These are phyloP conservation scores for Plectropomus leopardus DNA, from an alignment of 2,113 vertebrate species.

Conservation along the genomic window DNA sequence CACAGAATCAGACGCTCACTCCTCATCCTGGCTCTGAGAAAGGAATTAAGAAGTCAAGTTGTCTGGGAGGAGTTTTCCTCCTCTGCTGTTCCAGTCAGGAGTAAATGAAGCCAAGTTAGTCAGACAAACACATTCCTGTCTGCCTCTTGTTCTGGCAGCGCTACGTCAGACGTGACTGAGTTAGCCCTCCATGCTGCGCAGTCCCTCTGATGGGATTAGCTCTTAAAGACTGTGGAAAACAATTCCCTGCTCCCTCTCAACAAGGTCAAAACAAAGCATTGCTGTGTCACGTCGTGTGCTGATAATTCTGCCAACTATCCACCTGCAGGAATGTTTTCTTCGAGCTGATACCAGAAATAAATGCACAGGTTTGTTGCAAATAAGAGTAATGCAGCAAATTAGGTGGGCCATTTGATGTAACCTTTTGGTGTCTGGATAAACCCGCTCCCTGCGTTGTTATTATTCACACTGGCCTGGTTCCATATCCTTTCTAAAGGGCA, in stretches of 20 bases:
- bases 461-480: constrained; percentile 60
- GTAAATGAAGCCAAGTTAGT: constrained; percentile 62
- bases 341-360: constrained; percentile 35
- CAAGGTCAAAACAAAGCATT: constrained; percentile 72
- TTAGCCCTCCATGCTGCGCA: constrained; percentile 66
- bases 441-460: constrained; percentile 26
- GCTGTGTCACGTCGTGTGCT: constrained; percentile 38
- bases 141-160: constrained; percentile 67
- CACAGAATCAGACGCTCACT: constrained; percentile 25
- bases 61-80: constrained; percentile 51
- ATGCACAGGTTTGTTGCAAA: constrained; percentile 38
- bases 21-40: constrained; percentile 34
- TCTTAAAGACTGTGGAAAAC: constrained; percentile 74
- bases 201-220: constrained; percentile 80
- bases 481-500: constrained; percentile 68
- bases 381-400: constrained; percentile 45
- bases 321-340: constrained; percentile 49
- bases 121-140: constrained; percentile 81
- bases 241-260: constrained; percentile 67
- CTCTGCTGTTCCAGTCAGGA: constrained; percentile 55
- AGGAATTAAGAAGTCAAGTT: constrained; percentile 64
- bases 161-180: constrained; percentile 67
- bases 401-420: constrained; percentile 58
- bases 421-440: constrained; percentile 58
- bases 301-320: constrained; percentile 60